Conservation (phyloP, 2,888 invertebrate genomes). For the Doris montereyensis region DNA sequence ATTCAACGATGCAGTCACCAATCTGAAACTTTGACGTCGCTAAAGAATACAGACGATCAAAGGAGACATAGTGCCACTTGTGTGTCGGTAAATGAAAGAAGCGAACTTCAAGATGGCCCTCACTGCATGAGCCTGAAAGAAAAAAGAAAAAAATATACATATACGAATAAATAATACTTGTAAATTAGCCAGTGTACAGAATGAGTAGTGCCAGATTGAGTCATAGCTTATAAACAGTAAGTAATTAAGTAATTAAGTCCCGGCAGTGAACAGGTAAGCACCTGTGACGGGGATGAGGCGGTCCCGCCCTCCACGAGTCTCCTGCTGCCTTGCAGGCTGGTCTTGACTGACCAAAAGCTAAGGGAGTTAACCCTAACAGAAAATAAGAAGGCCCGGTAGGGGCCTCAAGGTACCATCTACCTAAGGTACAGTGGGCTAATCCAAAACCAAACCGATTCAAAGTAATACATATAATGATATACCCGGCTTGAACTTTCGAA, state of each 20-base stretch:
- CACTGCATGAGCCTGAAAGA: conserved; percentile 36
- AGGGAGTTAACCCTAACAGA: no score
- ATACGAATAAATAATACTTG: not conserved
- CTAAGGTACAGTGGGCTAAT: no score
- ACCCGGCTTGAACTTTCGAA: no score
- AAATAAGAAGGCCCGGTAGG: no score
- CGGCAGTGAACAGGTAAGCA: no score
- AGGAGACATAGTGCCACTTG: conserved; percentile 52
- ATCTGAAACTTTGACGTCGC: conserved; percentile 56
- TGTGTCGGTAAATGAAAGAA: conserved; percentile 58
- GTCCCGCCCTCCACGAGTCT: no score
- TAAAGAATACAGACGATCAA: conserved; percentile 53
- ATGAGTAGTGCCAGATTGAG: not conserved
- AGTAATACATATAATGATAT: no score
- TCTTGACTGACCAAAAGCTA: no score
- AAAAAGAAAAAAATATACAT: not conserved
- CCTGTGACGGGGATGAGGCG: no score
- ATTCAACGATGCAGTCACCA: conserved; percentile 57
- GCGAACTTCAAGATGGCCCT: conserved; percentile 62
- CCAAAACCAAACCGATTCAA: no score
- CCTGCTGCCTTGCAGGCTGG: no score
- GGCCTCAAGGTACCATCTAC: no score
- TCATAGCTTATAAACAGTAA: not conserved
- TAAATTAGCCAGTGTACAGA: not conserved
- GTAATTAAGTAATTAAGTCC: not conserved